These are phyloP conservation scores for Oxyscelio sp. DNA, from an alignment of 2,888 invertebrate genomes.

Conservation along the genomic window DNA sequence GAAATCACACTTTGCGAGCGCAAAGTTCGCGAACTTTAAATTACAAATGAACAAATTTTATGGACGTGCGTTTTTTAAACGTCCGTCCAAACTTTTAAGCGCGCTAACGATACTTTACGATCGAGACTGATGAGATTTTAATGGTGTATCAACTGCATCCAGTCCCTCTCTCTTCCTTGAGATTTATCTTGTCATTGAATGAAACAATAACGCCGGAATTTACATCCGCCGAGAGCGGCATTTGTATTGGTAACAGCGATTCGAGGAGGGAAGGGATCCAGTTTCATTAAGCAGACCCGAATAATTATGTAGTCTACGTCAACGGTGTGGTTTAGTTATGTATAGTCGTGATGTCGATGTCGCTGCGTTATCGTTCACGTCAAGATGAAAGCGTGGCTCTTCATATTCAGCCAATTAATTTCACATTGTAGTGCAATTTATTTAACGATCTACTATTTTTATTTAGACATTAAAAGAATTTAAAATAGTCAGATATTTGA, in stretches of 20 bases:
- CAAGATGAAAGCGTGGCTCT: slow-evolving; percentile 15
- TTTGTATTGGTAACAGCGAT: slow-evolving; percentile 4
- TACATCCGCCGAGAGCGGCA: slow-evolving; percentile 27
- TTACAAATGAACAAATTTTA: slow-evolving; percentile 19
- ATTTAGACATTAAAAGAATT: too few species aligned
- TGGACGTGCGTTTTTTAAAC: slow-evolving; percentile 15
- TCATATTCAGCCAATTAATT: slow-evolving; percentile 32
- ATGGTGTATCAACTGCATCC: slow-evolving; percentile 24
- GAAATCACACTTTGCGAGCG: slow-evolving; percentile 1
- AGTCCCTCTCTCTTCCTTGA: slow-evolving; percentile 28
- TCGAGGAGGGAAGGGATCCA: slow-evolving; percentile 24
- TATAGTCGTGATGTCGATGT: slow-evolving; percentile 32
- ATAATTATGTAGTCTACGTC: slow-evolving; percentile 50
- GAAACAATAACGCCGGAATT: slow-evolving; percentile 35
- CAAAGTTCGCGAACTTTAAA: too few species aligned
- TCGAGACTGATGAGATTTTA: slow-evolving; percentile 32
- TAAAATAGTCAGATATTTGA: too few species aligned
- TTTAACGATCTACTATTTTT: too few species aligned
- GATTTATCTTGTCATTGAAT: slow-evolving; percentile 47
- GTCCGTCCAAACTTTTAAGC: slow-evolving; percentile 33
- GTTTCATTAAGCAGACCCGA: slow-evolving; percentile 43
- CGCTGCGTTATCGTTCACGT: neutral
- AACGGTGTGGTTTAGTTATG: slow-evolving; percentile 39
- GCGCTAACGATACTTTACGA: slow-evolving; percentile 29
- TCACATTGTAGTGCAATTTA: too few species aligned